These are phyloP conservation scores for Monodelphis domestica DNA, from an alignment of 2,797 vertebrate genomes.

Conservation along the genomic window DNA sequence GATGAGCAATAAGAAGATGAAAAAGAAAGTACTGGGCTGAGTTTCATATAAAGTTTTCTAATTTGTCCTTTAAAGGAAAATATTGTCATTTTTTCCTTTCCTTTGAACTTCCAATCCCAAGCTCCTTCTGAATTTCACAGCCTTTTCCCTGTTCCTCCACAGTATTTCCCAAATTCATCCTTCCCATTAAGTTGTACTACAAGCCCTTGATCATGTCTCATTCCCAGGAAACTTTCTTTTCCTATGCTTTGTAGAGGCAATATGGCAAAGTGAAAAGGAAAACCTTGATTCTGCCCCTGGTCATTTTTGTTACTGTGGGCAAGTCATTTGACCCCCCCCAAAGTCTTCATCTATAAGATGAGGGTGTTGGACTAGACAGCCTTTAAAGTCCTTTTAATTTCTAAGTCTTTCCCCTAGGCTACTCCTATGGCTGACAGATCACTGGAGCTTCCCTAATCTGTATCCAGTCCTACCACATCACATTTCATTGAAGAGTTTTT, in stretches of 20 bases:
- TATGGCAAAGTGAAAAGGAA: background rate
- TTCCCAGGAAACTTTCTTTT: background rate
- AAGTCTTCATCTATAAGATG: background rate
- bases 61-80: background rate
- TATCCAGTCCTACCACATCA: background rate
- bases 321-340: background rate
- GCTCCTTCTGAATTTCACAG: background rate
- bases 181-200: background rate
- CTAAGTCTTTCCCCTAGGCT: background rate
- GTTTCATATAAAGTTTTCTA: background rate
- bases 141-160: background rate
- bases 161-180: background rate
- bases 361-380: too few relatives aligned
- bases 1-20: background rate
- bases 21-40: background rate
- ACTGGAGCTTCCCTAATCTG: background rate
- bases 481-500: background rate
- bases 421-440: background rate
- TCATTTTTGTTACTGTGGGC: background rate
- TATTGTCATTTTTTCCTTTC: background rate
- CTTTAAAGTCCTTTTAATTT: background rate
- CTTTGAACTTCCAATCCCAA: background rate
- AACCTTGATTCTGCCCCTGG: background rate
- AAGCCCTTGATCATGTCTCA: background rate
- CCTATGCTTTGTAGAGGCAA: background rate